Evolutionary conservation across 1,140 invertebrate genomes (phyloP).

Genomic region (Papilio glaucus): DNA sequence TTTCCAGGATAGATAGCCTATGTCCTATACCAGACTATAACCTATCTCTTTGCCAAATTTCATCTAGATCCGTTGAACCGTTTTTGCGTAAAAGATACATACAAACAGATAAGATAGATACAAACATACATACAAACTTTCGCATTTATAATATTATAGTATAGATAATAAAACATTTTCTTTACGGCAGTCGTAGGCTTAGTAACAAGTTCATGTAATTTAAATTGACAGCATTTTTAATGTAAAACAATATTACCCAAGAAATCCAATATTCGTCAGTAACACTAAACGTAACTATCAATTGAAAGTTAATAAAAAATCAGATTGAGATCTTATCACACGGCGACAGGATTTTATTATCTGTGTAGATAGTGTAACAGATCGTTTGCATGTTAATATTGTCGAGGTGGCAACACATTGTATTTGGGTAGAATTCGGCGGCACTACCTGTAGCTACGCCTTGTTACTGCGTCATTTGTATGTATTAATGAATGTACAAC

Average conservation of each 20-base stretch:
- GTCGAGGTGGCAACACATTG: constrained; percentile 41
- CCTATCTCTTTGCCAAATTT: too few relatives aligned
- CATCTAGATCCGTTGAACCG: too few relatives aligned
- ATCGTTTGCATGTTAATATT: constrained; percentile 41
- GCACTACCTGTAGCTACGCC: constrained; percentile 30
- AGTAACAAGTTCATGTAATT: too few relatives aligned
- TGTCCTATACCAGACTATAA: too few relatives aligned
- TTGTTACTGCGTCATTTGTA: constrained; percentile 32
- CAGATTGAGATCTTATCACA: constrained; percentile 46
- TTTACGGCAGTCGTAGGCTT: too few relatives aligned
- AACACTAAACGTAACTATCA: constrained; percentile 33
- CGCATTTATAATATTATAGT: too few relatives aligned
- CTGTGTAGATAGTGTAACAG: constrained; percentile 42
- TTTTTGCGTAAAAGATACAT: too few relatives aligned
- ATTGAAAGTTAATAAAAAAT: constrained; percentile 48
- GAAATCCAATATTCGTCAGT: background rate
- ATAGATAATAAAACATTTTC: too few relatives aligned
- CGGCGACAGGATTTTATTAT: constrained; percentile 42
- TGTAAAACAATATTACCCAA: background rate
- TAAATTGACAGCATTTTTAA: background rate
- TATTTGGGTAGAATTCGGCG: constrained; percentile 12
- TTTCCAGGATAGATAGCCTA: too few relatives aligned
- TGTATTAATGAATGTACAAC: constrained; percentile 33
- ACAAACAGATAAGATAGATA: too few relatives aligned
- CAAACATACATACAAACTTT: too few relatives aligned